Evolutionary conservation across 2,113 vertebrate genomes (phyloP).

Genomic region (Capreolus pygargus): DNA sequence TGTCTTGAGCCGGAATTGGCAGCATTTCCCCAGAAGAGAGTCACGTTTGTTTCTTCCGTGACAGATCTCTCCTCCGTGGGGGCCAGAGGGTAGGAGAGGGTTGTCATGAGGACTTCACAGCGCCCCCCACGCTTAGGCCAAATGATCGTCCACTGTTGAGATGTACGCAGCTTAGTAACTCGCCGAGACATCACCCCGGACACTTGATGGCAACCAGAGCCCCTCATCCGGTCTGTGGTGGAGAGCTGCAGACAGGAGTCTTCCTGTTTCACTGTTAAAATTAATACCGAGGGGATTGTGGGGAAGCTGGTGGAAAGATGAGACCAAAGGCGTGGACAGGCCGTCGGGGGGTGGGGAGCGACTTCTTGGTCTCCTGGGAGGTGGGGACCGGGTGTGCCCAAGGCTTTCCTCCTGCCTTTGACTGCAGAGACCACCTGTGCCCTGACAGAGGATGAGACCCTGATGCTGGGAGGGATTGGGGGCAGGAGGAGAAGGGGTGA

Average conservation of each 20-base stretch:
- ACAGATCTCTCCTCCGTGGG: neutral
- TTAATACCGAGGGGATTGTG: neutral
- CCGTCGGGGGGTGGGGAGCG: neutral
- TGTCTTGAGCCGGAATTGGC: neutral
- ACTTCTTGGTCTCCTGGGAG: neutral
- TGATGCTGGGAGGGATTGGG: neutral
- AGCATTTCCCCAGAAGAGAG: neutral
- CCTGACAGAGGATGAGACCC: neutral
- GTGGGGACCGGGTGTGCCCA: accelerated
- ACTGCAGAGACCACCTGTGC: neutral
- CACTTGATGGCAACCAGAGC: neutral
- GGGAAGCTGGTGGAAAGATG: neutral
- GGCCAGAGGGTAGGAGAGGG: neutral
- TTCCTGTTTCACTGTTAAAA: neutral
- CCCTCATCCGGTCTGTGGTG: neutral
- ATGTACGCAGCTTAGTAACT: neutral
- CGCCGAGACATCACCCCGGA: neutral
- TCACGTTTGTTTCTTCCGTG: neutral
- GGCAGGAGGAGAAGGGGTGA: neutral
- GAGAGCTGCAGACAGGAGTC: neutral
- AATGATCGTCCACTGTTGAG: neutral
- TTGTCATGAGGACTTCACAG: neutral
- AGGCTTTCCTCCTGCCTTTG: neutral
- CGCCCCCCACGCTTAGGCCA: neutral
- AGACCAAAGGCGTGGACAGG: neutral